A percentile compares a stretch with the other conserved stretches of the same genome.
Conservation (phyloP, 1,140 invertebrate genomes). For the Lerema accius region DNA sequence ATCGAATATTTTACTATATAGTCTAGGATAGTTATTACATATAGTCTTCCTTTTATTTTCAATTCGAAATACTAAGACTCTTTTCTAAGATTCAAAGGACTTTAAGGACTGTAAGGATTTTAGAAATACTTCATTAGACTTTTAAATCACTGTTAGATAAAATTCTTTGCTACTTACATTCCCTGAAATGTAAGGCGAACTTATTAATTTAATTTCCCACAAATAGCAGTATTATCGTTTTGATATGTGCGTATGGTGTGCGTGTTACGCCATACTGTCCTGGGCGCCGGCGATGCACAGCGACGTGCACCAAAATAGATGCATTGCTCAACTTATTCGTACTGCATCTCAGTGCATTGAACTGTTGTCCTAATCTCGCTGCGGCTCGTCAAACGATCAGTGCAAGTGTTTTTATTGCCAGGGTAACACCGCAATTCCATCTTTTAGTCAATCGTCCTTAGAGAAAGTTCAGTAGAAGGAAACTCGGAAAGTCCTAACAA, state of each 20-base stretch:
- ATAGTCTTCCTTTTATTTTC: no score
- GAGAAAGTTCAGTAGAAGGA: constrained; percentile 13
- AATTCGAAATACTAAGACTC: no score
- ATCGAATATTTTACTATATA: no score
- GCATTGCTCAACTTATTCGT: constrained; percentile 78
- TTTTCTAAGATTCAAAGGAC: no score
- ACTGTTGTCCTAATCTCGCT: constrained; percentile 67
- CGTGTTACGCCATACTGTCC: constrained; percentile 37
- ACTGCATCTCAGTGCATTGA: constrained; percentile 78
- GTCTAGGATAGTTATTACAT: no score
- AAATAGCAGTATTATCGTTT: constrained; percentile 28
- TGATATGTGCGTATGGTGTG: constrained; percentile 20
- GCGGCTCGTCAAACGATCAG: constrained; percentile 65
- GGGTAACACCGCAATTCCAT: constrained; percentile 50
- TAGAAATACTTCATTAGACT: no score
- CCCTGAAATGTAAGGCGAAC: no score
- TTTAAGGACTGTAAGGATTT: no score
- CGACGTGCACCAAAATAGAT: constrained; percentile 72
- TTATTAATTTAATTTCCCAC: not conserved
- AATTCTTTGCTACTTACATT: not conserved
- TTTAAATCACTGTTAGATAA: no score
- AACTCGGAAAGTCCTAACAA: not conserved
- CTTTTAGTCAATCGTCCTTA: constrained; percentile 15
- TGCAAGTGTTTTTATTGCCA: constrained; percentile 68
- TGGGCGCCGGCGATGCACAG: constrained; percentile 52